Conservation (phyloP, 2,888 invertebrate genomes). For the Pandemis heparana region DNA sequence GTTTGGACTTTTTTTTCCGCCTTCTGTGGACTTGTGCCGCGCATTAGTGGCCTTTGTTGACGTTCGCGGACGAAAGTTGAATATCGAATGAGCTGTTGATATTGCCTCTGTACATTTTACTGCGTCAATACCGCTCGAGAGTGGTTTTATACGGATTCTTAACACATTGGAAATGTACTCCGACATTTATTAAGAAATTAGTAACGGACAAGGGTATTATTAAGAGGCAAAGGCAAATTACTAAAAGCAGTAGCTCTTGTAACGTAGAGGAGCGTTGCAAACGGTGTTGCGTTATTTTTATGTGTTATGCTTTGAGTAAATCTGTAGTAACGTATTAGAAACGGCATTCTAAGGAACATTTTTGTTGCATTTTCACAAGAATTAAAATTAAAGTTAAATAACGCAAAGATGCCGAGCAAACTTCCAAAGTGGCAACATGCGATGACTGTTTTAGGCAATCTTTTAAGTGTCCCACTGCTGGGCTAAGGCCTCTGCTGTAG, state of each 20-base stretch:
- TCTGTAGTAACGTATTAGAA: too few species aligned
- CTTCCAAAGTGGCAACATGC: too few species aligned
- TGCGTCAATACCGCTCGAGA: slow-evolving; percentile 13
- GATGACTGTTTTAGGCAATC: too few species aligned
- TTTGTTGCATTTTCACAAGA: too few species aligned
- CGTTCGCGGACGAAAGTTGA: slow-evolving; percentile 75
- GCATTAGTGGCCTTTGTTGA: slow-evolving; percentile 81
- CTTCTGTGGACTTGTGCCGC: slow-evolving; percentile 81
- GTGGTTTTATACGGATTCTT: slow-evolving; percentile 22
- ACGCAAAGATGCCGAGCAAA: too few species aligned
- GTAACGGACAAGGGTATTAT: not conserved
- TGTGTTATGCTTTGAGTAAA: not conserved
- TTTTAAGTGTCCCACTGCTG: too few species aligned
- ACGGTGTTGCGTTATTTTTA: not conserved
- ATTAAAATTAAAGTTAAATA: too few species aligned
- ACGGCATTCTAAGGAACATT: too few species aligned
- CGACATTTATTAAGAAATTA: not conserved
- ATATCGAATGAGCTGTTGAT: slow-evolving; percentile 51
- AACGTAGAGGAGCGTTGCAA: not conserved
- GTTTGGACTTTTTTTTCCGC: slow-evolving; percentile 64
- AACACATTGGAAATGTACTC: not conserved
- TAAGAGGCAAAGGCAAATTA: not conserved
- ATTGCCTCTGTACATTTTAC: slow-evolving; percentile 35
- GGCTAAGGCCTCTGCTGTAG: too few species aligned
- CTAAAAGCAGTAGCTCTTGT: not conserved